Evolutionary conservation across 1,140 invertebrate species (phyloP), one percentile per base, ranked within the genome.

Genomic region (Drosophila neocordata): DNA sequence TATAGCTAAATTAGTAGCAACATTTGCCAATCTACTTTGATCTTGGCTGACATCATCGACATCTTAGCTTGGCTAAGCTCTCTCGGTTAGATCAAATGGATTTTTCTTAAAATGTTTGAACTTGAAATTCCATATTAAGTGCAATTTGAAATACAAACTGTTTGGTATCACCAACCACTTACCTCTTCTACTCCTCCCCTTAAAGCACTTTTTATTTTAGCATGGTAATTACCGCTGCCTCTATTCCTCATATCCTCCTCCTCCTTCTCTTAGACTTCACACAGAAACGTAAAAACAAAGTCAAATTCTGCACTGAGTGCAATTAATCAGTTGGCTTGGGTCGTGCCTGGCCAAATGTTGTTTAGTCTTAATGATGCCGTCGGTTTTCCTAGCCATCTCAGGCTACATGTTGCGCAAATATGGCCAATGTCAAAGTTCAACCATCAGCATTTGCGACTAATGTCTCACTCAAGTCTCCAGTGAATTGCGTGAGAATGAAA

Each of bases 41-140:
- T 75, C 72, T 74, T 64, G 74, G 72, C 74, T 75, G 72, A 75
- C 71, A 75, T 75, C 72, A 75, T 68, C 56, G 52, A 51, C 20
- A 56, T 22, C 1, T 48, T 7, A n/a, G n/a, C n/a, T n/a, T n/a
- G n/a, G 41, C 15, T 48, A 9, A 48, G 8, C 48, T 57, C 6
- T 18, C 15, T 75, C 72, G 72, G 72, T 12, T 18, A 75, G 73
- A 76, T 76, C 72, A 76, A 76, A 76, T 75, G 41, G 73, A 69
- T 69, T 75, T 87, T 77, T 68, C 48, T 48, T 60, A 15, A 53
- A 35, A 34, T 48, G 20, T n/a, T 63, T 77, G 78, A 71, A 87
- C 83, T 82, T 85, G 82, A 87, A 87, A 85, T 85, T 82, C 82
- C 82, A 85, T 85, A 85, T 85, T 78, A 85, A 87, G 82, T 87